Conservation (phyloP, 2,888 invertebrate species). For the Phaedon cochleariae region DNA sequence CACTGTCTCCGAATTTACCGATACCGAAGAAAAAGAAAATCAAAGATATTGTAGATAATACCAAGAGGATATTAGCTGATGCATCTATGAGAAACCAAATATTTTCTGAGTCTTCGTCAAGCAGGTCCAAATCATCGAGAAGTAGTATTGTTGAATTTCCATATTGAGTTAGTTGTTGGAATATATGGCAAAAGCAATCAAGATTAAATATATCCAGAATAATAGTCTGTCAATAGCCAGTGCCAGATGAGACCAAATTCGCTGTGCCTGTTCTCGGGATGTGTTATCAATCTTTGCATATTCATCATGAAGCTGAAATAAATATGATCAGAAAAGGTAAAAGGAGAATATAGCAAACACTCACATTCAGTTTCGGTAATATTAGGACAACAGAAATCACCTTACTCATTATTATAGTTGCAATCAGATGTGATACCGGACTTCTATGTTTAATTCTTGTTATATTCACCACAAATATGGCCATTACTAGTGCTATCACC, state of each 20-base stretch:
- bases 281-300: constrained; percentile 51
- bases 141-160: constrained; percentile 53
- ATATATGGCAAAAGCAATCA: constrained; percentile 43
- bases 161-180: constrained; percentile 10
- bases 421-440: constrained; percentile 49
- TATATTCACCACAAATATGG: constrained; percentile 55
- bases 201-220: constrained; percentile 49
- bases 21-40: constrained; percentile 52
- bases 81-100: constrained; percentile 51
- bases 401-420: constrained; percentile 48
- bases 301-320: constrained; percentile 49
- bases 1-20: constrained; percentile 56
- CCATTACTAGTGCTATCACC: constrained; percentile 49
- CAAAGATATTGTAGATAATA: constrained; percentile 48
- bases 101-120: constrained; percentile 54
- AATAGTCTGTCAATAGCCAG: constrained; percentile 54
- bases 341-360: neutral
- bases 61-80: constrained; percentile 50
- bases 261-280: constrained; percentile 44
- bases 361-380: constrained; percentile 54
- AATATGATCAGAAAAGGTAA: neutral
- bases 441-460: constrained; percentile 49
- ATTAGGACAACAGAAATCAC: constrained; percentile 48
- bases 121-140: constrained; percentile 53
- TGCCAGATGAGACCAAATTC: constrained; percentile 54